Base-by-base conservation (phyloP, 1,140 invertebrate genomes). In the Conus betulinus region DNA sequence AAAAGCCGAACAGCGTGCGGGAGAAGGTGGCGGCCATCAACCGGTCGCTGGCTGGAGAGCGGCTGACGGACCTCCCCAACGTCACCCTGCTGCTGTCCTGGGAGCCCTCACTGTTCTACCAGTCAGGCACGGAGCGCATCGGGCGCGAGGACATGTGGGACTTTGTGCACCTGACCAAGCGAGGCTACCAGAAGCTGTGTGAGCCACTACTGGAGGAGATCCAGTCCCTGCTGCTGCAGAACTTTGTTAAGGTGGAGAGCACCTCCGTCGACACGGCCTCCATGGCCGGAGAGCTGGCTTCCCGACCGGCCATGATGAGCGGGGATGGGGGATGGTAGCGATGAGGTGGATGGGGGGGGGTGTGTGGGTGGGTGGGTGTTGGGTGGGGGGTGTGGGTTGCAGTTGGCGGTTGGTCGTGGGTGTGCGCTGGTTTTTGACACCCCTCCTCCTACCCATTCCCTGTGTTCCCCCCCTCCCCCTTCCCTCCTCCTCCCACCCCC, bases 111-210 rank as follows among this genome's bases (percentile, higher is more conserved):
- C 96, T 98, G 91, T 96, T 98, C 85, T 85, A 95, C 11, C 91
- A 89, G 51, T 67, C 90, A 67, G 86, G 82, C 53, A 97, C 97
- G 92, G 96, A 96, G 74, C 97, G 98, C 95, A 98, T 98, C 87
- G 97, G 97, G 93, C n/a, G 98, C 93, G 97, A 97, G 93, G 98
- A 98, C 94, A 98, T 98, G 97, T 97, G 97, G 93, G 98, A 99
- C 95, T 98, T 98, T 95, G 96, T 98, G 55, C 97, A 98, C 93
- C 96, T 98, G 60, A 98, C 97, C 5, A 98, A 97, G 8, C 13
- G 55, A 0, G 98, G 97, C 76, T 98, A 98, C 95, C 96, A 96
- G 91, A 98, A 98, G 94, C 89, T 95, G 7, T 93, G 92, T 87
- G 95, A 95, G 79, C 93, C 94, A 2, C 88, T 95, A 5, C 89